Base-by-base conservation (phyloP, 64 coral and sea anemone species). In the Anthopleura sola region DNA sequence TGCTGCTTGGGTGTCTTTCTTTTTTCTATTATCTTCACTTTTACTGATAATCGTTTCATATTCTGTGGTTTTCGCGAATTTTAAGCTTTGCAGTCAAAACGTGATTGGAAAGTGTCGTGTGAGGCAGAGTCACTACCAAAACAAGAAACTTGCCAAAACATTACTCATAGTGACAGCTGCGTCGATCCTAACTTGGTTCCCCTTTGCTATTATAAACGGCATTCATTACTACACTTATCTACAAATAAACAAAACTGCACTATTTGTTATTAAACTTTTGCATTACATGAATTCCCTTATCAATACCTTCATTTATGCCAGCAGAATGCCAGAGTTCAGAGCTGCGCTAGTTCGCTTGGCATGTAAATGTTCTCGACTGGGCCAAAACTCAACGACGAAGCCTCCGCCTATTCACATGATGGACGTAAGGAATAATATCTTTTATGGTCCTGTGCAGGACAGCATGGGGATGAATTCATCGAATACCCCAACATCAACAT, bases 251-350 rank as follows among this genome's bases (percentile, higher is more conserved):
- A 12, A 83, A 16, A 83, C 82, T 28, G 82, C 21, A 6, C 82
- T 56, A 28, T 31, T 36, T 17, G 49, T 83, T 9, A 60, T 56
- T 34, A 83, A 83, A 29, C 82, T 83, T 56, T 39, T 83, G 17
- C 82, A 83, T 21, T 83, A 83, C 39, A 83, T 83, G 50, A 83
- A 83, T 24, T 83, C 82, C 10, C 47, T 83, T 20, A 83, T 83
- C 19, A 83, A 83, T 36, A 83, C 82, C 3, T 36, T 83, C 11
- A 83, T 83, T 36, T 83, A 83, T 37, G 82, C 82, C 17, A 83
- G 82, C 24, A 83, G 82, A 37, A 83, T 83, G 82, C 49, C 82
- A 29, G 82, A 55, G 33, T 83, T 83, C 29, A 57, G 55, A 49
- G 49, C 26, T 56, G 82, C 82, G 6, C 51, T 83, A 5, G 17